phyloP scores from a whole-genome alignment of 2,113 vertebrate species.

The Ceyx margarethae region DNA sequence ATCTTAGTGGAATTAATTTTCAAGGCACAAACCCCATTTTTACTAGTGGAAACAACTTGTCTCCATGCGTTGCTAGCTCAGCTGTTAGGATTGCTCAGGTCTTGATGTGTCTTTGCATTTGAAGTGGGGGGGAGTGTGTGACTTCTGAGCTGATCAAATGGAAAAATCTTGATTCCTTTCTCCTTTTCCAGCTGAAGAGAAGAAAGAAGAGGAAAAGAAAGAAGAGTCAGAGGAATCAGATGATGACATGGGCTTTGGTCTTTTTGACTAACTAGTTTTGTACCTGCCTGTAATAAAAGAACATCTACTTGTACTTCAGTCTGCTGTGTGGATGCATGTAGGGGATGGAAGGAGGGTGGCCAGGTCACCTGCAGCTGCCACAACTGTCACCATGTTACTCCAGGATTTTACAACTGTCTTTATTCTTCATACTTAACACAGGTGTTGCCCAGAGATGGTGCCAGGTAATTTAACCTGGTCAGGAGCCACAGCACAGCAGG shows the following conservation, averaged over 20 bases:
- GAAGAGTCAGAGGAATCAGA: conserved; percentile 97
- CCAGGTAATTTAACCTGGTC: rapidly evolving
- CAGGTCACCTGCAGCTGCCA: not conserved
- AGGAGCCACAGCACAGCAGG: not conserved
- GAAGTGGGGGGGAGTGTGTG: not conserved
- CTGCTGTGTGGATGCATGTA: rapidly evolving
- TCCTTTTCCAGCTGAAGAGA: conserved; percentile 86
- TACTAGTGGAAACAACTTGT: rapidly evolving
- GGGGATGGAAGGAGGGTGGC: not conserved
- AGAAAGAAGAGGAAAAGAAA: conserved; percentile 98
- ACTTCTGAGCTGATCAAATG: rapidly evolving
- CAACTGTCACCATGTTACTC: rapidly evolving
- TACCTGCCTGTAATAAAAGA: conserved; percentile 74
- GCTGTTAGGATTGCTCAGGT: too few relatives aligned
- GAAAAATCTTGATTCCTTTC: not conserved
- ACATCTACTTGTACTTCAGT: rapidly evolving
- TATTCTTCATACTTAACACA: rapidly evolving
- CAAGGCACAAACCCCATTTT: rapidly evolving
- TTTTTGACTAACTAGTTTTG: conserved; percentile 89
- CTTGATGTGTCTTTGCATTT: rapidly evolving
- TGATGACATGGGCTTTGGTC: conserved; percentile 99
- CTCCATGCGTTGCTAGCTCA: too few relatives aligned
- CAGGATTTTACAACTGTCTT: rapidly evolving
- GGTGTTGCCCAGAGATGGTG: not conserved
- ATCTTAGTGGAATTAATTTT: not conserved